phyloP scores from a whole-genome alignment of 35 echinoderm and acorn worm species.

The Heliocidaris erythrogramma region DNA sequence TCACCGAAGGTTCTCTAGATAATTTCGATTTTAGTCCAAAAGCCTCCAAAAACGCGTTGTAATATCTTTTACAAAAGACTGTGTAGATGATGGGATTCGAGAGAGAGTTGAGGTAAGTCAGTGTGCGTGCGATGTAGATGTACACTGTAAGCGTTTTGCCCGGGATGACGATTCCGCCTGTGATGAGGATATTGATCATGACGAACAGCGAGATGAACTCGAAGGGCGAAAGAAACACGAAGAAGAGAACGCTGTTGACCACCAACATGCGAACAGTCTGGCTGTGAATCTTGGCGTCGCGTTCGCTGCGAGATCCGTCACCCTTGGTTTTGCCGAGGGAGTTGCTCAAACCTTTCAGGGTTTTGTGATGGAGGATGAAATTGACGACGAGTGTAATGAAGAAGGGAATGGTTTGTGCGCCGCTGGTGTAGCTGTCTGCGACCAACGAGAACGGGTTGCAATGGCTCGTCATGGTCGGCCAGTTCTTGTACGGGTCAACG shows the following conservation, averaged over 20 bases:
- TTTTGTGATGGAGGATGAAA: constrained; percentile 38
- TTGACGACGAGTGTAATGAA: constrained; percentile 53
- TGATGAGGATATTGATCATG: constrained; percentile 50
- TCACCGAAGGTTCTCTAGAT: not conserved
- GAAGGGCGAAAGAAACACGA: constrained; percentile 68
- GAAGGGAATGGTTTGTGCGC: constrained; percentile 52
- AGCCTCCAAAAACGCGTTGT: not conserved
- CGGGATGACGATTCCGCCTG: constrained; percentile 36
- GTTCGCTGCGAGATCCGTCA: constrained; percentile 6
- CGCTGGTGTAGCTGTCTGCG: constrained; percentile 19
- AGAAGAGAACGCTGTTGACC: constrained; percentile 71
- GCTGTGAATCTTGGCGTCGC: constrained; percentile 47
- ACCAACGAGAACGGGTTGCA: constrained; percentile 1
- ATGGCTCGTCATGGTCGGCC: not conserved
- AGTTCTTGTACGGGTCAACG: not conserved
- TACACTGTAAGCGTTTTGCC: constrained; percentile 17
- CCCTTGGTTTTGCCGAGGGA: not conserved
- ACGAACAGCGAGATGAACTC: constrained; percentile 61
- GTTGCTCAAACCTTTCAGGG: constrained; percentile 17
- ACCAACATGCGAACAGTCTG: constrained; percentile 73
- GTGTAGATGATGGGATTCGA: constrained; percentile 45
- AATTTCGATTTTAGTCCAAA: constrained; percentile 14
- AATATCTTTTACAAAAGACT: constrained; percentile 41
- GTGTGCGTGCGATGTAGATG: constrained; percentile 43
- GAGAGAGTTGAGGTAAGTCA: constrained; percentile 35